Conservation (phyloP, 2,888 invertebrate species). For the Seira ritae region DNA sequence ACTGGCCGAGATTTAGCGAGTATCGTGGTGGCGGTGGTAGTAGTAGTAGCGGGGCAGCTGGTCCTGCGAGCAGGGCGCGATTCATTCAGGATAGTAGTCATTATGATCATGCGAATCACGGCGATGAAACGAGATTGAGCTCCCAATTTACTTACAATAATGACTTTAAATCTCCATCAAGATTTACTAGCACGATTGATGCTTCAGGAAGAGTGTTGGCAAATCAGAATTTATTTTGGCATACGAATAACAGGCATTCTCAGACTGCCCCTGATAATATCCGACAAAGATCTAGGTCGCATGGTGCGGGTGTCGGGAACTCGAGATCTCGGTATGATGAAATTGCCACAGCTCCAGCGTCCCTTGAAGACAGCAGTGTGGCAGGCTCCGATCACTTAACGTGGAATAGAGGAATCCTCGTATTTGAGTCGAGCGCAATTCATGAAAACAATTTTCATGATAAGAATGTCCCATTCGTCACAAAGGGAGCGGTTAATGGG, state of each 20-base stretch:
- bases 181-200: not conserved
- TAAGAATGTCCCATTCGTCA: slow-evolving; percentile 47
- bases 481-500: slow-evolving; percentile 23
- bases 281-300: too few relatives aligned
- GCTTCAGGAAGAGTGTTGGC: too few relatives aligned
- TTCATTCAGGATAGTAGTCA: not conserved
- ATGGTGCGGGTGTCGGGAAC: not conserved
- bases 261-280: too few relatives aligned
- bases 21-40: slow-evolving; percentile 17
- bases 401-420: slow-evolving; percentile 53
- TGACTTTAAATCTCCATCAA: slow-evolving; percentile 12
- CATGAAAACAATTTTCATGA: slow-evolving; percentile 46
- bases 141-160: slow-evolving; percentile 41
- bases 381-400: slow-evolving; percentile 31
- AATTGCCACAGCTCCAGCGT: slow-evolving; percentile 26
- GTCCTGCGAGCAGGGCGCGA: slow-evolving; percentile 1
- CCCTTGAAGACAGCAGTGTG: slow-evolving; percentile 33
- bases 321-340: slow-evolving; percentile 46
- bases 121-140: slow-evolving; percentile 22
- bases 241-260: not conserved
- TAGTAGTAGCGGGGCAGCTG: slow-evolving; percentile 16
- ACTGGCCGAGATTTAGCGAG: slow-evolving; percentile 69
- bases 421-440: slow-evolving; percentile 58
- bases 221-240: slow-evolving; percentile 24
- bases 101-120: too few relatives aligned